These are phyloP conservation scores for Drosophila bocki DNA, from an alignment of 1,140 invertebrate species.

Conservation along the genomic window DNA sequence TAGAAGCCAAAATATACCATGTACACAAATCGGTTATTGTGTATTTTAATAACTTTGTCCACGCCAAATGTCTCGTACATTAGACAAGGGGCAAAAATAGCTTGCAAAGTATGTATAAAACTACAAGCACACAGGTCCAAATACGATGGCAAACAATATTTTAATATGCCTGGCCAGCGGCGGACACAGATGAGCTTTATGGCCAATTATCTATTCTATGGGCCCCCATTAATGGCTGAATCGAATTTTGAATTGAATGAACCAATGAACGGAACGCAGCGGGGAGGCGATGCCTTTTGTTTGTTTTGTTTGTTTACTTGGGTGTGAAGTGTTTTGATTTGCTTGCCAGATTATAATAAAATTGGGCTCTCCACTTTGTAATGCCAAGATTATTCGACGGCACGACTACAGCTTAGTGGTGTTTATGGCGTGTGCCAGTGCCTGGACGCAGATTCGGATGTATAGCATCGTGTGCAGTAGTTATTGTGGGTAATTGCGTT, in stretches of 20 bases:
- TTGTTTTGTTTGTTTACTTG: slow-evolving; percentile 47
- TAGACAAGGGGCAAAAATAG: slow-evolving; percentile 67
- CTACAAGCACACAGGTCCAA: slow-evolving; percentile 14
- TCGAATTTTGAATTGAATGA: slow-evolving; percentile 61
- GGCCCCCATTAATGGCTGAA: slow-evolving; percentile 68
- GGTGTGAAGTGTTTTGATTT: slow-evolving; percentile 65
- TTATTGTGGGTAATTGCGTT: slow-evolving; percentile 56
- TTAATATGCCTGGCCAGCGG: slow-evolving; percentile 74
- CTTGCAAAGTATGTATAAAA: slow-evolving; percentile 13
- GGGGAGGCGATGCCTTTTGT: slow-evolving; percentile 14
- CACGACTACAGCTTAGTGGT: slow-evolving; percentile 47
- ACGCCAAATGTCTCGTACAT: slow-evolving; percentile 56
- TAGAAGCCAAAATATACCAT: slow-evolving; percentile 65
- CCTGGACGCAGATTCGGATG: background rate
- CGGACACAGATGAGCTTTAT: slow-evolving; percentile 74
- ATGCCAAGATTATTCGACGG: slow-evolving; percentile 53
- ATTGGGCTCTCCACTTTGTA: slow-evolving; percentile 58
- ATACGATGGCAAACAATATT: slow-evolving; percentile 55
- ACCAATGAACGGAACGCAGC: slow-evolving; percentile 9
- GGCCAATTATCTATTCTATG: slow-evolving; percentile 82
- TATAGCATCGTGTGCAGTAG: slow-evolving; percentile 23
- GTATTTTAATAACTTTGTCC: slow-evolving; percentile 55
- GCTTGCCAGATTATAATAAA: slow-evolving; percentile 60
- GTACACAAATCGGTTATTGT: slow-evolving; percentile 71
- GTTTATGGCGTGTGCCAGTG: slow-evolving; percentile 34